Evolutionary conservation across 2,797 vertebrate genomes (phyloP).

Genomic region (Pseudomugil tenellus): DNA sequence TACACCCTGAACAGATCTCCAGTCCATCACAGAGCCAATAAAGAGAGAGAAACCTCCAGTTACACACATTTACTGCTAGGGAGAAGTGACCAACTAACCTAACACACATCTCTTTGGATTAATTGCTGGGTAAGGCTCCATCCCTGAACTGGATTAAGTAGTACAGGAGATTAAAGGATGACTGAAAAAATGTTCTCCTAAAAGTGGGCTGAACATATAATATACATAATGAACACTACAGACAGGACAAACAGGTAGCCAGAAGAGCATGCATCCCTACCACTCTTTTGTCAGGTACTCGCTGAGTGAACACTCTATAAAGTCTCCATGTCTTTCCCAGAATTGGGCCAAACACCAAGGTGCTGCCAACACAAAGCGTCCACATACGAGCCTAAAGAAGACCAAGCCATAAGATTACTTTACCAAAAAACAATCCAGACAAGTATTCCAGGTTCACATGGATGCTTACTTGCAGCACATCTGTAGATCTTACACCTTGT

Average conservation of each 20-base stretch:
- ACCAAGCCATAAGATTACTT: background rate
- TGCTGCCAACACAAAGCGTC: conserved; percentile 91
- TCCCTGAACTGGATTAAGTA: too few species aligned
- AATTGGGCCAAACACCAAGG: conserved; percentile 92
- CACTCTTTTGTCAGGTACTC: conserved; percentile 94
- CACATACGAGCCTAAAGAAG: conserved; percentile 86
- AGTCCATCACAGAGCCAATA: too few species aligned
- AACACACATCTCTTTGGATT: too few species aligned
- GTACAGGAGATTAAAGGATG: too few species aligned
- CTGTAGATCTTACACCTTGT: conserved; percentile 73
- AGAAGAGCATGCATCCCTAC: conserved; percentile 77
- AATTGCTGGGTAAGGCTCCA: too few species aligned
- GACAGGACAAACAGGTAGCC: background rate
- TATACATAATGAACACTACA: background rate
- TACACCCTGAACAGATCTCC: too few species aligned
- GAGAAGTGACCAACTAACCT: too few species aligned
- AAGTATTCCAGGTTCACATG: background rate
- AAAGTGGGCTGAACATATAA: background rate
- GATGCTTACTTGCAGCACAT: conserved; percentile 86
- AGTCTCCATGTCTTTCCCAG: conserved; percentile 97
- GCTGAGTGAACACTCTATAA: conserved; percentile 95
- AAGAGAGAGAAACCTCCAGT: too few species aligned
- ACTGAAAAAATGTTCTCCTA: background rate
- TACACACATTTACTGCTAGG: too few species aligned
- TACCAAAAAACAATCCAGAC: background rate